phyloP scores from a whole-genome alignment of 2,113 vertebrate genomes.

The Phocoena sinus region DNA sequence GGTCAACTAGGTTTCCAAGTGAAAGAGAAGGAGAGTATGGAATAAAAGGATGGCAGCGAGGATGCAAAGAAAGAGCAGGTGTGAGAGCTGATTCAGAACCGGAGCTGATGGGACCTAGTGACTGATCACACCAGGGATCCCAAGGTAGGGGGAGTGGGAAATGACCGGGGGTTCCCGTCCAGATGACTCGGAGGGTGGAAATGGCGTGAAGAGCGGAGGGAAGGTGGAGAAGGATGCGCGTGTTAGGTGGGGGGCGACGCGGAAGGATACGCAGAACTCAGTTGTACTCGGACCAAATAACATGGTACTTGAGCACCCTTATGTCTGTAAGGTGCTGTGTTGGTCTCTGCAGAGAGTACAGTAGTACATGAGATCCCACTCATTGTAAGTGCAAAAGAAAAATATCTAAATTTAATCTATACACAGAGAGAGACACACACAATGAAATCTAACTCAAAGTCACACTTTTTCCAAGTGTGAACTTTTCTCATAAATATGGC shows the following conservation, averaged over 20 bases:
- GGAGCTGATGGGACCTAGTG: conserved; percentile 25
- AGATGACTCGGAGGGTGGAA: not conserved
- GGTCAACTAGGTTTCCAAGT: not conserved
- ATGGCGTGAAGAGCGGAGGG: not conserved
- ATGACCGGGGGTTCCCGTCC: conserved; percentile 11
- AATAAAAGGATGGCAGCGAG: not conserved
- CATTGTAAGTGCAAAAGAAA: not conserved
- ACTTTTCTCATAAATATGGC: not conserved
- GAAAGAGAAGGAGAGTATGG: not conserved
- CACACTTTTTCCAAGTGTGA: not conserved
- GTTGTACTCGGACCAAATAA: not conserved
- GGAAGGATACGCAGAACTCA: not conserved
- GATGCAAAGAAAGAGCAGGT: conserved; percentile 27
- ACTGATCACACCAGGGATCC: not conserved
- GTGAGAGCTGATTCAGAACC: conserved; percentile 8
- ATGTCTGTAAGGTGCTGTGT: not conserved
- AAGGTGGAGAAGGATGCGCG: not conserved
- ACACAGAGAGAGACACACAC: not conserved
- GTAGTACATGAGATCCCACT: not conserved
- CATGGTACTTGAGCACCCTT: not conserved
- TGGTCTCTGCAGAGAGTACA: not conserved
- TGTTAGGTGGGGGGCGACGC: not conserved
- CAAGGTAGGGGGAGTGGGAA: not conserved
- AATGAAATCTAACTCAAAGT: not conserved
- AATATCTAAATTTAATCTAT: not conserved